Base-by-base conservation (phyloP, 2,888 invertebrate genomes). In the Pyrocoelia pectoralis region DNA sequence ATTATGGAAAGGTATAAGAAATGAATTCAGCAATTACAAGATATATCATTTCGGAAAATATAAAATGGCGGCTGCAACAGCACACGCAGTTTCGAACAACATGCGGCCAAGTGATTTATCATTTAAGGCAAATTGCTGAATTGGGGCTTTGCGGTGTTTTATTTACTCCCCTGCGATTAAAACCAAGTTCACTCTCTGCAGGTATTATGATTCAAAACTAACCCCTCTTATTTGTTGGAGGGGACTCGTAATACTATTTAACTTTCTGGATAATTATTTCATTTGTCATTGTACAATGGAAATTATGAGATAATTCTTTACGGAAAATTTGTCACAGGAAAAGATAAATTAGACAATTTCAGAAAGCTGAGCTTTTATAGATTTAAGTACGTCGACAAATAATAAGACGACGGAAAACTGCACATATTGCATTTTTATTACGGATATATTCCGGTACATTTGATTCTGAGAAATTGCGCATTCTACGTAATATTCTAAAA, bases 61-160 rank as follows among this genome's bases (percentile, higher is more conserved):
- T 74, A 75, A 72, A 75, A 74, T 70, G 72, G 72, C 70, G 70
- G 67, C 69, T 70, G 73, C 67, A 68, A 60, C 73, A 73, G 73
- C 75, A 75, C 75, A 74, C 75, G 74, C 74, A 74, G 69, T 72
- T 74, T 72, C 68, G 73, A 76, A 76, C 79, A 79, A 78, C 79
- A 78, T 79, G 80, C 78, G 77, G 77, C 78, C 73, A 69, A 74
- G 79, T 78, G 78, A 80, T 80, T 80, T 80, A 80, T 80, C 80
- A 80, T 80, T 77, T 71, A 70, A 74, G 78, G 79, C 79, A 80
- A 80, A 80, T 80, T 80, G 80, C 80, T 80, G 79, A 79, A 80
- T 80, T 79, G 79, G 77, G 77, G 78, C 74, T 79, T 79, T 79
- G 79, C 73, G 78, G 79, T 70, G 75, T 78, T 80, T 80, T 80